phyloP scores from a whole-genome alignment of 1,140 invertebrate genomes.

The Portunus trituberculatus region DNA sequence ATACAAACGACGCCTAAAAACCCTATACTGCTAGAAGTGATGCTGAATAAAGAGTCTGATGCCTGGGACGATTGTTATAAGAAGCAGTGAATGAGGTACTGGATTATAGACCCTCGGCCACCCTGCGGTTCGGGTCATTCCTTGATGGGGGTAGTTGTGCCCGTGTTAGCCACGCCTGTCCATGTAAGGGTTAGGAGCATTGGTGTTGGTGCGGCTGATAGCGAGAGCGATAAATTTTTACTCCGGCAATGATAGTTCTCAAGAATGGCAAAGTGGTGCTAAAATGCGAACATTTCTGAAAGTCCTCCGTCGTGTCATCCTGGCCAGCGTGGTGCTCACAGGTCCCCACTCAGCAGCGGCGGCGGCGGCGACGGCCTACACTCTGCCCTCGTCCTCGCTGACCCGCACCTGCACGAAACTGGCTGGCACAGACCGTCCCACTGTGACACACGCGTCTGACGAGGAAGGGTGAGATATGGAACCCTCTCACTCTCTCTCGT shows the following conservation, averaged over 20 bases:
- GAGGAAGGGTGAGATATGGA: slow-evolving; percentile 58
- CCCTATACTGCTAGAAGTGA: slow-evolving; percentile 47
- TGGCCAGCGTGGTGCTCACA: neutral
- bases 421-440: slow-evolving; percentile 40
- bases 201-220: slow-evolving; percentile 61
- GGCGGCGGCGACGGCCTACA: neutral
- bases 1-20: slow-evolving; percentile 44
- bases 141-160: slow-evolving; percentile 40
- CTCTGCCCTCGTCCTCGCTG: neutral
- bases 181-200: slow-evolving; percentile 61
- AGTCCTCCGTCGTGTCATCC: neutral
- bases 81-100: neutral
- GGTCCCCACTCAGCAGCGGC: neutral
- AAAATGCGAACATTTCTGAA: slow-evolving; percentile 48
- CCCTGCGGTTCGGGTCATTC: slow-evolving; percentile 35
- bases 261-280: slow-evolving; percentile 43
- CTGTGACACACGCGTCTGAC: slow-evolving; percentile 49
- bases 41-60: slow-evolving; percentile 56
- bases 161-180: slow-evolving; percentile 34
- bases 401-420: slow-evolving; percentile 36
- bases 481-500: neutral
- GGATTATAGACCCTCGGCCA: neutral
- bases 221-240: slow-evolving; percentile 53
- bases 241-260: slow-evolving; percentile 59
- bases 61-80: slow-evolving; percentile 45